Conservation (phyloP, 1,140 invertebrate genomes). For the Drosophila busckii region DNA sequence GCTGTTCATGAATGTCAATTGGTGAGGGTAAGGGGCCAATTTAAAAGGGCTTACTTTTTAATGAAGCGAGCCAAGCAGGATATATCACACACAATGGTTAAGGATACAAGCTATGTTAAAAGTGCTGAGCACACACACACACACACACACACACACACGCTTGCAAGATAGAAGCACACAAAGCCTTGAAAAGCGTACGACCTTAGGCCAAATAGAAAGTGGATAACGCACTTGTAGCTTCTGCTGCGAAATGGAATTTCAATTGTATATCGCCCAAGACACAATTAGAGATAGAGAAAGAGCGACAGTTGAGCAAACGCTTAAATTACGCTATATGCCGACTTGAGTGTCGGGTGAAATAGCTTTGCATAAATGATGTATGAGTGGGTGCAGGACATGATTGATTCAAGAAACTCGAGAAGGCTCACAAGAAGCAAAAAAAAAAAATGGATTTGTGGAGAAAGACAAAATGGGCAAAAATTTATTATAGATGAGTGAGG, state of each 20-base stretch:
- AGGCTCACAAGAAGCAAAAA: background rate
- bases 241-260: conserved; percentile 26
- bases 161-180: conserved; percentile 25
- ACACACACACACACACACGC: too few species aligned
- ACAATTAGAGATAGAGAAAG: conserved; percentile 49
- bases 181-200: conserved; percentile 9
- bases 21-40: conserved; percentile 48
- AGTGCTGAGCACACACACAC: too few species aligned
- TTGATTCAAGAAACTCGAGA: background rate
- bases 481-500: background rate
- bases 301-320: too few species aligned
- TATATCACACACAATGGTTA: conserved; percentile 16
- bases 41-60: conserved; percentile 74
- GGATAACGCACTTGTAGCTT: conserved; percentile 45
- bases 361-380: background rate
- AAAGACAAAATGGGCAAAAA: background rate
- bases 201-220: conserved; percentile 20
- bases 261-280: conserved; percentile 56
- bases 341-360: too few species aligned
- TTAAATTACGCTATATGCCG: too few species aligned
- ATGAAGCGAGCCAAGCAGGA: conserved; percentile 54
- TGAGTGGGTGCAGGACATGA: background rate
- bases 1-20: conserved; percentile 63
- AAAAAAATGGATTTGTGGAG: background rate
- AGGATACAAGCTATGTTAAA: background rate